These are phyloP conservation scores for Heliornis fulica DNA, from an alignment of 2,113 vertebrate species.

Conservation along the genomic window DNA sequence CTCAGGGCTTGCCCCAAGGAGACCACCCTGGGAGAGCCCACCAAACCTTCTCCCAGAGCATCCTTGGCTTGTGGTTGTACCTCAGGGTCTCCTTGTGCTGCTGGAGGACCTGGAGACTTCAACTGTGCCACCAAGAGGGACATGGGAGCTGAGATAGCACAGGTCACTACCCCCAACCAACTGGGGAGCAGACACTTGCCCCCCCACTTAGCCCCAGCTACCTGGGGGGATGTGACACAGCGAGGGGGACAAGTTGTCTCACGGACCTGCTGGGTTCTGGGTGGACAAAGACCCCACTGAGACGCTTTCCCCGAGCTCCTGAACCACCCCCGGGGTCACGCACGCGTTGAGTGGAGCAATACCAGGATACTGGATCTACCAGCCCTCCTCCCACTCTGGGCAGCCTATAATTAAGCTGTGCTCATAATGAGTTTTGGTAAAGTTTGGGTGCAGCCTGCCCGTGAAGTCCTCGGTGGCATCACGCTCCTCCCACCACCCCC, in stretches of 20 bases:
- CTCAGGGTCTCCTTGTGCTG: not conserved
- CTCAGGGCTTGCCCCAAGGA: not conserved
- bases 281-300: not conserved
- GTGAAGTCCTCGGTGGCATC: not conserved
- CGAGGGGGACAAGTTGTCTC: accelerated
- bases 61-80: accelerated
- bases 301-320: not conserved
- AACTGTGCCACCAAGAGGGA: accelerated
- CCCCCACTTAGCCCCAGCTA: not conserved
- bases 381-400: not conserved
- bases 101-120: not conserved
- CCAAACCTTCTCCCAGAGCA: not conserved
- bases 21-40: not conserved
- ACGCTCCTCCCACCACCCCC: not conserved
- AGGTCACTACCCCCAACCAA: too few species aligned
- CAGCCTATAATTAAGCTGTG: not conserved
- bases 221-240: accelerated
- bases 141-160: not conserved
- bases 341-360: not conserved
- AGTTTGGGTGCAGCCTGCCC: not conserved
- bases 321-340: accelerated
- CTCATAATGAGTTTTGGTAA: not conserved
- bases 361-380: constrained; percentile 29
- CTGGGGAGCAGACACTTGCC: not conserved
- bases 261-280: not conserved